These are phyloP conservation scores for Pyxicephalus adspersus DNA, from an alignment of 2,113 vertebrate species.

Conservation along the genomic window DNA sequence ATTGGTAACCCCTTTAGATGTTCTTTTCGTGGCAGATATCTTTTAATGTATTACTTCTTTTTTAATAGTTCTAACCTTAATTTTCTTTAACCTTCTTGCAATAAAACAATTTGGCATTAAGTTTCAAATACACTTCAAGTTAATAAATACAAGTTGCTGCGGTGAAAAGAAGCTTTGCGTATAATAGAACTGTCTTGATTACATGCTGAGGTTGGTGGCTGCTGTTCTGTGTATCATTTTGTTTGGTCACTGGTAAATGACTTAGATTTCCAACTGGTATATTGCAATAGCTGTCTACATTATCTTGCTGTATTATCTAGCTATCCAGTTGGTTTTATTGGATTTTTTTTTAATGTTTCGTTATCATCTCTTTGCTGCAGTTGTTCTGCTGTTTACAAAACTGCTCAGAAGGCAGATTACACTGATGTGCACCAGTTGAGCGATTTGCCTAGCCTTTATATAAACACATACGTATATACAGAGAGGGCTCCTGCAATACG, in stretches of 20 bases:
- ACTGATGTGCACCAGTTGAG: slow-evolving; percentile 19
- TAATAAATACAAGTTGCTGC: background rate
- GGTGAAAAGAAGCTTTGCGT: background rate
- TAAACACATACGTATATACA: slow-evolving; percentile 21
- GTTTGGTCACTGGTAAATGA: slow-evolving; percentile 41
- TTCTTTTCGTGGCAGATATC: too few species aligned
- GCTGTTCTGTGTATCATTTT: slow-evolving; percentile 35
- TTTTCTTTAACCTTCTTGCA: too few species aligned
- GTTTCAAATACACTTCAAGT: background rate
- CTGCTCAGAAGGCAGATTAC: slow-evolving; percentile 33
- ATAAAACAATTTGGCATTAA: background rate
- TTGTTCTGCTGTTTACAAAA: slow-evolving; percentile 35
- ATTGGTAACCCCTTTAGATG: too few species aligned
- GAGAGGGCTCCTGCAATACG: background rate
- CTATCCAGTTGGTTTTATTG: slow-evolving; percentile 36
- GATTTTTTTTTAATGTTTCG: slow-evolving; percentile 29
- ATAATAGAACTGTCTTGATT: slow-evolving; percentile 15
- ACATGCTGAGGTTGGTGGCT: slow-evolving; percentile 5
- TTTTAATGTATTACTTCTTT: too few species aligned
- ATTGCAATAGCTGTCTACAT: slow-evolving; percentile 10
- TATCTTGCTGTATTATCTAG: slow-evolving; percentile 39
- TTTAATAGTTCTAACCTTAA: too few species aligned
- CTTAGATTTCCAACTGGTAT: slow-evolving; percentile 35
- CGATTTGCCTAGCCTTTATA: slow-evolving; percentile 25
- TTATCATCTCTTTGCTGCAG: slow-evolving; percentile 29